phyloP scores from a whole-genome alignment of 2,797 vertebrate genomes.

The Rhinogobio ventralis region DNA sequence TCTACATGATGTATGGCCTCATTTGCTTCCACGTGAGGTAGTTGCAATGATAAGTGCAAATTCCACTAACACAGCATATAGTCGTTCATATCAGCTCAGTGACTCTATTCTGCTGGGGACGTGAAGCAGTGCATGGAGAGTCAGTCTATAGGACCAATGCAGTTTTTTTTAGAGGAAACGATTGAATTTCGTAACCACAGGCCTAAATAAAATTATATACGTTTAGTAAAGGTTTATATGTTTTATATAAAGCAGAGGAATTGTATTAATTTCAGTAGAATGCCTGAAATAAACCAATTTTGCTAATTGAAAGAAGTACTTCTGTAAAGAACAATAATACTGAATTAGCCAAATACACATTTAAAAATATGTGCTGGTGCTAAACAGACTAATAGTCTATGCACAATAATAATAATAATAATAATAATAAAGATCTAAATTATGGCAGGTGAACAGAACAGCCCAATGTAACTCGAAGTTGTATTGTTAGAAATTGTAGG shows the following conservation, averaged over 20 bases:
- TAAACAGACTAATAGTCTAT: not conserved
- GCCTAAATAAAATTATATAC: not conserved
- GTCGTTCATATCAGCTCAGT: constrained; percentile 44
- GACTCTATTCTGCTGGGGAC: constrained; percentile 33
- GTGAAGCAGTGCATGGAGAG: constrained; percentile 33
- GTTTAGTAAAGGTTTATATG: not conserved
- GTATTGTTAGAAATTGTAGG: not conserved
- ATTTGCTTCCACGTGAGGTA: constrained; percentile 45
- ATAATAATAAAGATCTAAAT: not conserved
- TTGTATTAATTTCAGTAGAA: not conserved
- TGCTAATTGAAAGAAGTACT: not conserved
- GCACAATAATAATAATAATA: too few relatives aligned
- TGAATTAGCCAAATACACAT: not conserved
- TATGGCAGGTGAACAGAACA: not conserved
- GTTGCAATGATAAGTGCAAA: constrained; percentile 50
- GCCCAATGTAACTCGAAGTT: not conserved
- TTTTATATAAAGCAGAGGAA: not conserved
- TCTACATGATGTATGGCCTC: constrained; percentile 54
- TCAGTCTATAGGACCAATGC: not conserved
- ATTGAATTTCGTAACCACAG: too few relatives aligned
- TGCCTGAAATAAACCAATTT: not conserved
- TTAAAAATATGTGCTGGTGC: not conserved
- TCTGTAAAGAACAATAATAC: not conserved
- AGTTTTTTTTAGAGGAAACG: not conserved
- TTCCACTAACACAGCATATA: constrained; percentile 42